phyloP scores from a whole-genome alignment of 2,888 invertebrate genomes.

The Omphaloscelis lunosa region DNA sequence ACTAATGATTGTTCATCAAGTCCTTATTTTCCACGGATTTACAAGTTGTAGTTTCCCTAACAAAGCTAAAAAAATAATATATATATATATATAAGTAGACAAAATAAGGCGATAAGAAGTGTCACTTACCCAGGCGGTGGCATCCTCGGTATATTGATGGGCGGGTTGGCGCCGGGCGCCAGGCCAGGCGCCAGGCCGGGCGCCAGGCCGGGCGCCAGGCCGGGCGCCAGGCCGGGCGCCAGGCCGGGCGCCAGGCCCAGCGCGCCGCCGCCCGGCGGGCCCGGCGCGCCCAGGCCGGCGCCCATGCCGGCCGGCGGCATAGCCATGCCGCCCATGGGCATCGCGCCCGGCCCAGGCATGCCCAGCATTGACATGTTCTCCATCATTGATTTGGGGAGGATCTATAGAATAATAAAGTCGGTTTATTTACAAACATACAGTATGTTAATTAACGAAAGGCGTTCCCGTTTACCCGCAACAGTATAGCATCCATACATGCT shows the following conservation, averaged over 20 bases:
- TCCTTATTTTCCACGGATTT: not conserved
- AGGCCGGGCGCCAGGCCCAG: slow-evolving; percentile 41
- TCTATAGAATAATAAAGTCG: slow-evolving; percentile 70
- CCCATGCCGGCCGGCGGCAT: slow-evolving; percentile 29
- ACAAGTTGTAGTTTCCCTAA: not conserved
- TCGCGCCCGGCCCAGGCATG: slow-evolving; percentile 59
- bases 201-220: slow-evolving; percentile 27
- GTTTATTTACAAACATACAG: not conserved
- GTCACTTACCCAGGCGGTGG: slow-evolving; percentile 80
- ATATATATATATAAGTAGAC: too few species aligned
- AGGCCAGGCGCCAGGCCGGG: slow-evolving; percentile 6
- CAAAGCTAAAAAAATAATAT: too few species aligned
- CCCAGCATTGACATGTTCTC: slow-evolving; percentile 80
- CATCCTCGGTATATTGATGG: slow-evolving; percentile 74
- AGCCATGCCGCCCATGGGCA: slow-evolving; percentile 43
- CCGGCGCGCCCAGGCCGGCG: slow-evolving; percentile 28
- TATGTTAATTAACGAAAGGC: too few species aligned
- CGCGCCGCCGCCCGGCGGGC: slow-evolving; percentile 26
- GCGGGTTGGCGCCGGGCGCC: slow-evolving; percentile 49
- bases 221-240: slow-evolving; percentile 9
- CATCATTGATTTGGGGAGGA: slow-evolving; percentile 84
- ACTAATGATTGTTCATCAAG: not conserved
- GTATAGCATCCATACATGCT: too few species aligned
- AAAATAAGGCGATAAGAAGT: not conserved
- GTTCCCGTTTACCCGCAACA: too few species aligned